phyloP scores from a whole-genome alignment of 2,113 vertebrate species.

The Bubo blakistoni region DNA sequence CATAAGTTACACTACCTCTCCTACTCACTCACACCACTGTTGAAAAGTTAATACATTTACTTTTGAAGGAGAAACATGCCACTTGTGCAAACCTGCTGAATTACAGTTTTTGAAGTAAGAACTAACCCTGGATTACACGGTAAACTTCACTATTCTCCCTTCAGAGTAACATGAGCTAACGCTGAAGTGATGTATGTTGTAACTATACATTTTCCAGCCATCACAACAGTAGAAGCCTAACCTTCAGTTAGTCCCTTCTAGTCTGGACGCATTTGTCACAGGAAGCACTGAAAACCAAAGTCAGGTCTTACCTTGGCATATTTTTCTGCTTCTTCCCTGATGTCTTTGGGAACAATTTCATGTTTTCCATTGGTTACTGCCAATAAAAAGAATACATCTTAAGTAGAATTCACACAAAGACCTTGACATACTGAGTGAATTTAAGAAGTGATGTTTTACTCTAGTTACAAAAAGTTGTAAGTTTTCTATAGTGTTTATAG shows the following conservation, averaged over 20 bases:
- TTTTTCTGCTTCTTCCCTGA: conserved; percentile 96
- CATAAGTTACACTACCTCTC: background rate
- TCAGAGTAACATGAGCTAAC: background rate
- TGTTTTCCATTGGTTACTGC: conserved; percentile 95
- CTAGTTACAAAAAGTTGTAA: background rate
- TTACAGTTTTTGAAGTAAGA: background rate
- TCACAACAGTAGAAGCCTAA: background rate
- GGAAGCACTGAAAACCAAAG: background rate
- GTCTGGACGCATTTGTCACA: background rate
- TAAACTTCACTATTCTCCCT: background rate
- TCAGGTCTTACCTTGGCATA: conserved; percentile 89
- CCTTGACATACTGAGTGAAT: background rate
- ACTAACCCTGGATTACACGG: background rate
- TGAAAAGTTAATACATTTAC: background rate
- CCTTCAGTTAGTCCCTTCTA: background rate
- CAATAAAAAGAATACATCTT: background rate
- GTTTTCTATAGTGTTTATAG: background rate
- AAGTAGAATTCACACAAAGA: background rate
- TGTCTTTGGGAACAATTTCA: conserved; percentile 92
- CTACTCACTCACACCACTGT: background rate
- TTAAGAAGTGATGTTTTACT: background rate
- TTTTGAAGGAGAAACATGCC: background rate
- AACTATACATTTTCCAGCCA: background rate
- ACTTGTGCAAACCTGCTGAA: background rate
- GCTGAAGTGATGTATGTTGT: fast-evolving